Evolutionary conservation across 2,888 invertebrate genomes (phyloP).

Genomic region (Hirudinaria manillensis): DNA sequence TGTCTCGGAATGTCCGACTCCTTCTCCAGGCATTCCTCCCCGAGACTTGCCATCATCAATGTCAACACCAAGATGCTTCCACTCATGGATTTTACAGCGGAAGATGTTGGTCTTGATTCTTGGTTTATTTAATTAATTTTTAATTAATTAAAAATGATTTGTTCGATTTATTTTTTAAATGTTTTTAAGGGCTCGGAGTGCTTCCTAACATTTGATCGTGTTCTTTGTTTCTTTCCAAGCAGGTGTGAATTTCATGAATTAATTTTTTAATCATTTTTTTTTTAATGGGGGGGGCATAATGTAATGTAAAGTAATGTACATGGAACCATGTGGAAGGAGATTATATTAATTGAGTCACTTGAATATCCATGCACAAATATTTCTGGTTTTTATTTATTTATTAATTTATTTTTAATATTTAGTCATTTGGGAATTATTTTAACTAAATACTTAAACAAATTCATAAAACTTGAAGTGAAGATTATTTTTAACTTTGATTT

Average conservation of each 20-base stretch:
- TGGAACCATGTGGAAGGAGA: too few relatives aligned
- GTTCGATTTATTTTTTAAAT: neutral
- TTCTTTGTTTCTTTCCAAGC: conserved; percentile 26
- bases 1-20: neutral
- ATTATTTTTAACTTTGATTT: neutral
- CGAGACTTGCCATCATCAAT: conserved; percentile 18
- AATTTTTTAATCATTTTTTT: neutral
- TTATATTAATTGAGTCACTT: too few relatives aligned
- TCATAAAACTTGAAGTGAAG: neutral
- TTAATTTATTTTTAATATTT: too few relatives aligned
- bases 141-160: conserved; percentile 1
- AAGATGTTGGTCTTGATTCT: too few relatives aligned
- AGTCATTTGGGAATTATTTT: too few relatives aligned
- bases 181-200: neutral
- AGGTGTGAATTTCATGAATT: conserved; percentile 1
- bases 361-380: too few relatives aligned
- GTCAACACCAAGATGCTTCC: conserved; percentile 27
- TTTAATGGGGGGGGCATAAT: too few relatives aligned
- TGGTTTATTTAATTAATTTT: neutral
- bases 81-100: neutral
- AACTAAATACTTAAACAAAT: too few relatives aligned
- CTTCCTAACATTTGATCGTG: conserved; percentile 18
- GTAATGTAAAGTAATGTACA: too few relatives aligned
- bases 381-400: too few relatives aligned
- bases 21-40: neutral